Percentiles rank a stretch among this genome's conserved stretches.
Conservation (phyloP, 64 coral and sea anemone genomes). For the Stichodactyla helianthus region DNA sequence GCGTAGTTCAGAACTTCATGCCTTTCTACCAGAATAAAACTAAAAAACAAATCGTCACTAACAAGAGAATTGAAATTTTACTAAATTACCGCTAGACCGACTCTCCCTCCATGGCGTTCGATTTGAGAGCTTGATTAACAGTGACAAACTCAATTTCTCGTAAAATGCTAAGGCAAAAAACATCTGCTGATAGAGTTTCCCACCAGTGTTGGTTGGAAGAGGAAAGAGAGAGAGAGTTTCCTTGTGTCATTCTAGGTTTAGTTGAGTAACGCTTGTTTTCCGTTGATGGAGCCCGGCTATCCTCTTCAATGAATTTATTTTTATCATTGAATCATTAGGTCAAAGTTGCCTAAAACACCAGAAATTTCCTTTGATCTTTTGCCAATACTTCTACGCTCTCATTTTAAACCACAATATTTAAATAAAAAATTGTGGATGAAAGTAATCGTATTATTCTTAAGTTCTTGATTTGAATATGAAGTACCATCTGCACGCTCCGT, state of each 20-base stretch:
- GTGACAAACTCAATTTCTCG: not conserved
- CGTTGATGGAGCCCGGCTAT: too few relatives aligned
- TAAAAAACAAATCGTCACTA: too few relatives aligned
- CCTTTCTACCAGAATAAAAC: too few relatives aligned
- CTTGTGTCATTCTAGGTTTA: not conserved
- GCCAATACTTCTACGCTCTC: not conserved
- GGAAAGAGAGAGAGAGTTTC: not conserved
- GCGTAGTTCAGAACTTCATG: too few relatives aligned
- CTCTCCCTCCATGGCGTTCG: not conserved
- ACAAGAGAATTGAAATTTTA: too few relatives aligned
- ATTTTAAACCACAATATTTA: not conserved
- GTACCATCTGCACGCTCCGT: too few relatives aligned
- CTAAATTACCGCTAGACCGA: not conserved
- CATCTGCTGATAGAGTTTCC: not conserved
- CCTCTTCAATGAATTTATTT: not conserved
- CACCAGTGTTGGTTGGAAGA: not conserved
- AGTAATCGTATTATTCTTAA: not conserved
- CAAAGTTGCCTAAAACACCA: not conserved
- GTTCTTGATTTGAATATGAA: not conserved
- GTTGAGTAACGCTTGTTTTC: too few relatives aligned
- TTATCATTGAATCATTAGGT: not conserved
- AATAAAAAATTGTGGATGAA: not conserved
- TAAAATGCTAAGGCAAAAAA: not conserved
- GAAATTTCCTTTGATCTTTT: not conserved
- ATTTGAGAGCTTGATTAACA: not conserved